A percentile compares a stretch with the other conserved stretches of the same genome.
Evolutionary conservation across 2,113 vertebrate species (phyloP).

Genomic region (Nanger granti): DNA sequence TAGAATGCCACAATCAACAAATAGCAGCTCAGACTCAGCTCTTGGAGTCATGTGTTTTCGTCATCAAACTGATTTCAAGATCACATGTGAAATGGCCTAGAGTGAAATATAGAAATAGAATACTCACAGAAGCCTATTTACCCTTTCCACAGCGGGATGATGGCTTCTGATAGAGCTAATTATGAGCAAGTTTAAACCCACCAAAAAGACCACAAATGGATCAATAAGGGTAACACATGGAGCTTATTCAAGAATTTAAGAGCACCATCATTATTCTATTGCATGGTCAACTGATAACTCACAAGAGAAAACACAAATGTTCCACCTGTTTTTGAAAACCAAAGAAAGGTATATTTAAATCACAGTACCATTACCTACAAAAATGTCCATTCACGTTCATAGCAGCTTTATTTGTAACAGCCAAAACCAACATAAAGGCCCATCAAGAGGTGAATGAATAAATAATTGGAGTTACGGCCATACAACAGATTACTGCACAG

Average conservation of each 20-base stretch:
- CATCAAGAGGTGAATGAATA: not conserved
- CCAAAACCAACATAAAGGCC: not conserved
- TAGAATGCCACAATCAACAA: not conserved
- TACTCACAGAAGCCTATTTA: not conserved
- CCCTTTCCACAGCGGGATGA: not conserved
- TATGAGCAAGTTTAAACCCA: not conserved
- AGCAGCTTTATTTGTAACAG: conserved; percentile 3
- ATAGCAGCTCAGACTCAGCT: not conserved
- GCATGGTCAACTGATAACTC: not conserved
- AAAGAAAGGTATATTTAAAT: conserved; percentile 32
- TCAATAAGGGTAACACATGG: not conserved
- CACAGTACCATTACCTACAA: not conserved
- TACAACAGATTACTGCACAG: not conserved
- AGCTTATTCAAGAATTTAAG: not conserved
- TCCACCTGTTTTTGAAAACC: not conserved
- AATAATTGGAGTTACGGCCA: not conserved
- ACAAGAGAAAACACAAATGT: not conserved
- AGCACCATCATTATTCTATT: not conserved
- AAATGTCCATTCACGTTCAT: not conserved
- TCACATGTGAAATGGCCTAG: not conserved
- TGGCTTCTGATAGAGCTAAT: not conserved
- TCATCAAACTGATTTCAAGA: conserved; percentile 1
- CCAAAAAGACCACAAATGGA: not conserved
- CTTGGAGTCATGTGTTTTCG: not conserved
- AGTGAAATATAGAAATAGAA: not conserved